Conservation (phyloP, 37 sponge, comb jelly and placozoan species). For the Lycopodina hypogea region DNA sequence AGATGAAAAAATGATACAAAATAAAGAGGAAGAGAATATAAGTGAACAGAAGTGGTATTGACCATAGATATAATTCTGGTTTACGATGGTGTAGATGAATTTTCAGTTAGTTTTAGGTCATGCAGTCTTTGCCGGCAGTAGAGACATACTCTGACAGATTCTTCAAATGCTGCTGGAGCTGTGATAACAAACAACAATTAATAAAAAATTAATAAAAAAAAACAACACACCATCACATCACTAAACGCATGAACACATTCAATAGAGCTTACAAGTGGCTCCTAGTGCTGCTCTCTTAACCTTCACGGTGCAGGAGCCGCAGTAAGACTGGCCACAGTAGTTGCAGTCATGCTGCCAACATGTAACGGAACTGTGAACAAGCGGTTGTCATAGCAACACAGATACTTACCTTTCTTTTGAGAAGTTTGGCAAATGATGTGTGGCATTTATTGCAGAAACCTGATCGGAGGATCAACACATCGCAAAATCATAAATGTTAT, state of each 20-base stretch:
- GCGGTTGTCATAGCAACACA: not conserved
- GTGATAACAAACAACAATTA: not conserved
- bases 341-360: constrained; percentile 55
- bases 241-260: not conserved
- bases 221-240: no score
- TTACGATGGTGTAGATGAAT: no score
- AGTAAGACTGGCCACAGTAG: constrained; percentile 58
- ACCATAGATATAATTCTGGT: not conserved
- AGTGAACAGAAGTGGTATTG: no score
- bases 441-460: constrained; percentile 48
- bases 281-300: constrained; percentile 59
- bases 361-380: no score
- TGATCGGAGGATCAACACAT: not conserved
- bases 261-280: constrained; percentile 58
- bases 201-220: not conserved
- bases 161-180: constrained; percentile 71
- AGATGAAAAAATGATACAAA: no score
- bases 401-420: constrained; percentile 65
- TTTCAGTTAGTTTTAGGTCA: not conserved
- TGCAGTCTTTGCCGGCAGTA: constrained; percentile 35
- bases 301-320: constrained; percentile 67
- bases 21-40: no score
- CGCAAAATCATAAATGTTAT: not conserved
- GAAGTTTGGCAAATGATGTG: constrained; percentile 50
- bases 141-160: constrained; percentile 60